Percentiles rank a stretch among this genome's conserved stretches.
phyloP scores from a whole-genome alignment of 2,797 vertebrate species.

The Molossus molossus region DNA sequence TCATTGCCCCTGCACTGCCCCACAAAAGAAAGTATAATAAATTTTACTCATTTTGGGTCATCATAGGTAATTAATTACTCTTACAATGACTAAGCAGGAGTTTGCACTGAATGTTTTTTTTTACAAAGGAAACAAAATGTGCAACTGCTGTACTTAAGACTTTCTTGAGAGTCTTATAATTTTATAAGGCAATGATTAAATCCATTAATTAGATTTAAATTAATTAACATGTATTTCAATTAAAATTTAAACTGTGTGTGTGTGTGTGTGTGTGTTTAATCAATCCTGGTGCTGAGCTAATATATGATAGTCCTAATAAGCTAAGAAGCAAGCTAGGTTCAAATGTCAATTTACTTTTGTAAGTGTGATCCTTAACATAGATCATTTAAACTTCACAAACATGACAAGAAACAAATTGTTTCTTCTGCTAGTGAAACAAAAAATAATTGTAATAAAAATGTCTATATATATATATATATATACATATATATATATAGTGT shows the following conservation, averaged over 20 bases:
- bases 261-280: constrained; percentile 57
- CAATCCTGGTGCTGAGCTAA: constrained; percentile 84
- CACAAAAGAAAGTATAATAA: not conserved
- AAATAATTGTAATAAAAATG: constrained; percentile 58
- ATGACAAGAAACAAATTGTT: not conserved
- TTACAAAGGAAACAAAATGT: constrained; percentile 78
- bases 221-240: constrained; percentile 90
- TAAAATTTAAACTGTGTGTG: constrained; percentile 87
- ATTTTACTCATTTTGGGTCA: constrained; percentile 59
- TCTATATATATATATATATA: not conserved
- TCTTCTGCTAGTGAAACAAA: constrained; percentile 16
- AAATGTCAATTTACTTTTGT: constrained; percentile 81
- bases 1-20: fast-evolving
- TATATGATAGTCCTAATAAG: constrained; percentile 85
- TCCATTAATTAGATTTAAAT: constrained; percentile 89
- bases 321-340: constrained; percentile 86
- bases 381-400: constrained; percentile 20
- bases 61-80: constrained; percentile 78
- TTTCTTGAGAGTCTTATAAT: constrained; percentile 86
- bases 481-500: not conserved
- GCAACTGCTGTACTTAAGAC: constrained; percentile 83
- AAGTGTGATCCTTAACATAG: not conserved
- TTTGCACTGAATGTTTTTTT: constrained; percentile 77
- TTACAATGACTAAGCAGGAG: constrained; percentile 66
- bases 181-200: constrained; percentile 89